phyloP scores from a whole-genome alignment of 2,888 invertebrate species.

The Steromphala cineraria region DNA sequence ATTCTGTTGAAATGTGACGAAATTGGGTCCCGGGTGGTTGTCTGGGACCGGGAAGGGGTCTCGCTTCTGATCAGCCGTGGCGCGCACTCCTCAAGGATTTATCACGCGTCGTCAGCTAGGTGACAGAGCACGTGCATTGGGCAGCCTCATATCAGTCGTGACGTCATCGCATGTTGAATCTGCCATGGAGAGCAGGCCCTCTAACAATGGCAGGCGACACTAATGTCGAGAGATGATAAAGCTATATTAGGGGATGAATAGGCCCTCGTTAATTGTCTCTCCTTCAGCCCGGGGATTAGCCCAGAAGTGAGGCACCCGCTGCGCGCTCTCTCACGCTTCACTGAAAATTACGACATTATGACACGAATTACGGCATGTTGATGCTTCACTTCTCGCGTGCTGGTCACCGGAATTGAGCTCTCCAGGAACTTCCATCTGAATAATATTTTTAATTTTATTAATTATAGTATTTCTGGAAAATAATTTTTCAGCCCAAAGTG shows the following conservation, averaged over 20 bases:
- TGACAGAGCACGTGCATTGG: neutral
- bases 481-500: conserved; percentile 5
- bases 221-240: neutral
- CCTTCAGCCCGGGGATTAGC: neutral
- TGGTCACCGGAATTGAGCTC: neutral
- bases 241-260: neutral
- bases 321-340: neutral
- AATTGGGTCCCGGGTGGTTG: neutral
- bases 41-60: neutral
- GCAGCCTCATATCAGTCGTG: neutral
- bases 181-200: neutral
- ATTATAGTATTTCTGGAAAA: neutral
- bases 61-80: neutral
- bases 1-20: neutral
- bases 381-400: neutral
- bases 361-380: neutral
- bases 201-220: neutral
- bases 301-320: neutral
- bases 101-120: neutral
- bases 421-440: neutral
- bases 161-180: conserved; percentile 4
- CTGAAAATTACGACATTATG: neutral
- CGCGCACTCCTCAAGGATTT: neutral
- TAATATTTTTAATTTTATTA: conserved; percentile 8
- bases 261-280: neutral